These are phyloP conservation scores for Erithacus rubecula DNA, from an alignment of 2,797 vertebrate species.

Conservation along the genomic window DNA sequence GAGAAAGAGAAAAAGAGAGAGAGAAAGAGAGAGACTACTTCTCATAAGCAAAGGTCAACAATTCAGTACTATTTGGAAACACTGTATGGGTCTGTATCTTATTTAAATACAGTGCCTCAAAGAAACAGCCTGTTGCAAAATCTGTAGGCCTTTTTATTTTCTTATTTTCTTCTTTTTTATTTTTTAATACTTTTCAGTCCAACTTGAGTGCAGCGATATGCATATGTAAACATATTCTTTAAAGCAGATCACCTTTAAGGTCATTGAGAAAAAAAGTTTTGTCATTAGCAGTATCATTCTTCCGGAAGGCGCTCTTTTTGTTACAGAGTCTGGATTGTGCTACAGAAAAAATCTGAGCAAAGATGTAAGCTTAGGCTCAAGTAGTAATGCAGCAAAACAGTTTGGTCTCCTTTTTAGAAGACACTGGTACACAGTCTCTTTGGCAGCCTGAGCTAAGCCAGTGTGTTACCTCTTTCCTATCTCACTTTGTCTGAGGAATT, in stretches of 20 bases:
- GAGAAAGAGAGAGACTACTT: slow-evolving; percentile 80
- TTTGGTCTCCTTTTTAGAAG: slow-evolving; percentile 73
- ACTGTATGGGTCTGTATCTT: slow-evolving; percentile 71
- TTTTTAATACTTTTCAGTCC: slow-evolving; percentile 79
- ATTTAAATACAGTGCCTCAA: slow-evolving; percentile 76
- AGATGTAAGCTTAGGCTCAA: slow-evolving; percentile 85
- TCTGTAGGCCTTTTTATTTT: slow-evolving; percentile 66
- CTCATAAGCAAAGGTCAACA: slow-evolving; percentile 87
- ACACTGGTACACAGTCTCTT: slow-evolving; percentile 79
- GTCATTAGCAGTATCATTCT: slow-evolving; percentile 78
- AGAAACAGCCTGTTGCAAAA: slow-evolving; percentile 79
- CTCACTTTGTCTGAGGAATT: slow-evolving; percentile 98
- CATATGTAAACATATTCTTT: slow-evolving; percentile 99
- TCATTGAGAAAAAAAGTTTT: slow-evolving; percentile 86
- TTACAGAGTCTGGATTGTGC: slow-evolving; percentile 88
- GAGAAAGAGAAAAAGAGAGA: slow-evolving; percentile 72
- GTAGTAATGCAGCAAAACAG: slow-evolving; percentile 86
- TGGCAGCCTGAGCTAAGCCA: slow-evolving; percentile 82
- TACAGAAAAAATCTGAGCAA: slow-evolving; percentile 88
- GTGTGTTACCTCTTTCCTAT: slow-evolving; percentile 98
- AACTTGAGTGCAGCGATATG: slow-evolving; percentile 90
- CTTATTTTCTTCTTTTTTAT: background rate
- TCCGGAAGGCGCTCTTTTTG: slow-evolving; percentile 77
- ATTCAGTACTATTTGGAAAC: slow-evolving; percentile 79
- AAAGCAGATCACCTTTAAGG: slow-evolving; percentile 89